Conservation (phyloP, 1,140 invertebrate genomes). For the Eupeodes corollae region DNA sequence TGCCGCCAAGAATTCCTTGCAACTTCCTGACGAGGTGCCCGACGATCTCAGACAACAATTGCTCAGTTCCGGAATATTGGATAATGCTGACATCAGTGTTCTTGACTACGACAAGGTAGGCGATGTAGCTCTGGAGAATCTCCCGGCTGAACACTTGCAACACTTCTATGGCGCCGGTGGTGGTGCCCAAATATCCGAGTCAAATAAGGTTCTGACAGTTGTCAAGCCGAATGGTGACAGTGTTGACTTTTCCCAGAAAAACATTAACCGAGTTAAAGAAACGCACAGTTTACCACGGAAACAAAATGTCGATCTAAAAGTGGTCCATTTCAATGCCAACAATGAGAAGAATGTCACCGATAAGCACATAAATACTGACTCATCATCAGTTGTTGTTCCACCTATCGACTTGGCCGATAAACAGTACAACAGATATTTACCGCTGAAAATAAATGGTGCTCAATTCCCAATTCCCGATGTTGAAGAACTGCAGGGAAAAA, state of each 20-base stretch:
- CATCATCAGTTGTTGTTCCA: slow-evolving; percentile 56
- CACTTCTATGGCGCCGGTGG: slow-evolving; percentile 71
- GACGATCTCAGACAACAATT: slow-evolving; percentile 72
- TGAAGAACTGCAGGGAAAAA: slow-evolving; percentile 55
- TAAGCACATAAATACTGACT: slow-evolving; percentile 58
- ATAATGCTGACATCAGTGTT: slow-evolving; percentile 75
- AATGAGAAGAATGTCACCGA: slow-evolving; percentile 61
- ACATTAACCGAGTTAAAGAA: slow-evolving; percentile 41
- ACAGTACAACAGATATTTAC: slow-evolving; percentile 69
- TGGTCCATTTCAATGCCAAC: slow-evolving; percentile 64
- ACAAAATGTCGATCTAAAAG: slow-evolving; percentile 68
- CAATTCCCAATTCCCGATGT: slow-evolving; percentile 70
- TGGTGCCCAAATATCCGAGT: slow-evolving; percentile 53
- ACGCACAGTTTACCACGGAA: slow-evolving; percentile 33
- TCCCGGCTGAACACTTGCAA: slow-evolving; percentile 73
- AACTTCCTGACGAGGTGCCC: slow-evolving; percentile 75
- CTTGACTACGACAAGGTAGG: slow-evolving; percentile 78
- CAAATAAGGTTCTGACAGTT: slow-evolving; percentile 52
- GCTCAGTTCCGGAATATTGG: slow-evolving; percentile 70
- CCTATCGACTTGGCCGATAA: slow-evolving; percentile 60
- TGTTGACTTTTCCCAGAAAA: slow-evolving; percentile 40
- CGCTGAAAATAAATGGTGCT: slow-evolving; percentile 70
- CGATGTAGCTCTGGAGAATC: slow-evolving; percentile 68
- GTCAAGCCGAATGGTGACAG: slow-evolving; percentile 48
- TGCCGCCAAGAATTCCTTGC: slow-evolving; percentile 39